Base-by-base conservation (phyloP, 2,888 invertebrate species). In the Nebria salina region DNA sequence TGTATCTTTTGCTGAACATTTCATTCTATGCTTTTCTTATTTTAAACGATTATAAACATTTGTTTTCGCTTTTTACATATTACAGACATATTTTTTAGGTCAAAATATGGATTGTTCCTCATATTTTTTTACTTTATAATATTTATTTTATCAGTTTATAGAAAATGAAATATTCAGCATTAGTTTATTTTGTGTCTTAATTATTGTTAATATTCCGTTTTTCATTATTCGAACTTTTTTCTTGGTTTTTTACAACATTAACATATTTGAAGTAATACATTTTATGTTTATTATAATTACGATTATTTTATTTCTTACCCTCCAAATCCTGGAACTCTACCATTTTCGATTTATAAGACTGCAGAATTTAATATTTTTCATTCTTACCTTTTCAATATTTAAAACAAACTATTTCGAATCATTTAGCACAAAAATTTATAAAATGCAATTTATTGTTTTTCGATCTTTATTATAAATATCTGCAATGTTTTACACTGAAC, bases 181-280 rank as follows among this genome's bases (percentile, higher is more conserved):
- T 25, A 74, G 43, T 66, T 43, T 66, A 42, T n/a, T 15, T 72
- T 25, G n/a, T 66, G 64, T 78, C 65, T 78, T 77, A 72, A 77
- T 72, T 20, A 34, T 72, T 78, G 78, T 41, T 72, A 77, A 77
- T 54, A 54, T 77, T 77, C 72, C 77, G 54, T 74, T 78, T 78
- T 78, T 77, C 72, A 72, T 68, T 26, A 68, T 68, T 65, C 70
- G 78, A 78, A 65, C 78, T 66, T 77, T 76, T 77, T 74, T 78
- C 73, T 78, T 66, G 65, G 54, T 78, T 65, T 77, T 77, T 76
- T 78, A 73, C 74, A 72, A 78, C 78, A 78, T 74, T 78, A 78
- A 78, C 78, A 78, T 78, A 78, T 78, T 78, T 74, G 74, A 78
- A 74, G 66, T 78, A 78, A 78, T 78, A 78, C 78, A 78, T 74